These are phyloP conservation scores for Eumeta japonica DNA, from an alignment of 1,140 invertebrate species.

Conservation along the genomic window DNA sequence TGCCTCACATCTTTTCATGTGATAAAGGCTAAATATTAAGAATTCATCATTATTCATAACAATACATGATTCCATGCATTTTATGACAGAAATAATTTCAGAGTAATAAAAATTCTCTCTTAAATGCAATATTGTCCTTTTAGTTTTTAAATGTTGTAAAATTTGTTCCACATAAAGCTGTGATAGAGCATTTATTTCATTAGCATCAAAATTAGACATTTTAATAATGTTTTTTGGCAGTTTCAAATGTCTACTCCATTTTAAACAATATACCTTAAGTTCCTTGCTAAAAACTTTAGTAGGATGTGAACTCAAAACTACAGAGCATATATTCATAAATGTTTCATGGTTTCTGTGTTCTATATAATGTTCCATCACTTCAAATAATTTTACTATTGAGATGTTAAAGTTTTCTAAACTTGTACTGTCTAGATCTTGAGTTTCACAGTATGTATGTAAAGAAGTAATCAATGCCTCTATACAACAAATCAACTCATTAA, in stretches of 20 bases:
- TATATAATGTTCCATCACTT: conserved; percentile 12
- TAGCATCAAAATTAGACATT: conserved; percentile 22
- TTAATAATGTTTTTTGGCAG: conserved; percentile 25
- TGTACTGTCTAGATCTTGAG: conserved; percentile 23
- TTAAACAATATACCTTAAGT: conserved; percentile 28
- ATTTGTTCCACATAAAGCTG: conserved; percentile 28
- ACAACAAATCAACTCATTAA: conserved; percentile 21
- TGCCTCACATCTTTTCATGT: conserved; percentile 24
- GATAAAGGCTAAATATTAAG: conserved; percentile 18
- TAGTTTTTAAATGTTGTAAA: conserved; percentile 13
- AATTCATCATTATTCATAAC: not conserved
- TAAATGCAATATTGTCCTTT: conserved; percentile 8
- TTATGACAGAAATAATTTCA: conserved; percentile 24
- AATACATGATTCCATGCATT: not conserved
- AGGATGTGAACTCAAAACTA: conserved; percentile 20
- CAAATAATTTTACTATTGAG: conserved; percentile 20
- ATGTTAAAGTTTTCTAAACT: conserved; percentile 26
- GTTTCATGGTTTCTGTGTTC: conserved; percentile 19
- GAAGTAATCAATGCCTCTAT: conserved; percentile 26
- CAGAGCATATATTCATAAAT: conserved; percentile 22
- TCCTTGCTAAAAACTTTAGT: conserved; percentile 27
- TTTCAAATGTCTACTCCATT: conserved; percentile 22
- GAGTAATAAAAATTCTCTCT: conserved; percentile 27
- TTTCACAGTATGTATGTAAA: conserved; percentile 27
- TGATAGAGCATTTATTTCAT: conserved; percentile 31